Evolutionary conservation across 2,888 invertebrate species (phyloP).

Genomic region (Zygothrica quintamaculata): DNA sequence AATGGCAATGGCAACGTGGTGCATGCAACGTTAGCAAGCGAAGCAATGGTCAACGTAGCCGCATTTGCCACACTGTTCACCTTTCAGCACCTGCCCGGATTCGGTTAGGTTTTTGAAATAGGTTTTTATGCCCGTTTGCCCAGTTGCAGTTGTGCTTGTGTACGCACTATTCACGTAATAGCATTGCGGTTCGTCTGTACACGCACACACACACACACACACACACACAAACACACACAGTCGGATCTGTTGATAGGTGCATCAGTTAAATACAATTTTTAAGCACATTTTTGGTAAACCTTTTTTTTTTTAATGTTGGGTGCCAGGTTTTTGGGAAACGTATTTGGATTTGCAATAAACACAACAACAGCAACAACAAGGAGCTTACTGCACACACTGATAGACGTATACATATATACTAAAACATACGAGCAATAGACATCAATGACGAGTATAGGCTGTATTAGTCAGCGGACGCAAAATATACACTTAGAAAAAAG

Average conservation of each 20-base stretch:
- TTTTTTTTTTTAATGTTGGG: constrained; percentile 6
- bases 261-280: constrained; percentile 71
- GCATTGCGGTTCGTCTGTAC: constrained; percentile 67
- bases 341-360: constrained; percentile 40
- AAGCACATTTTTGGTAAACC: constrained; percentile 37
- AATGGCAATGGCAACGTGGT: constrained; percentile 5
- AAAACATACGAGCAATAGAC: neutral
- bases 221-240: constrained; percentile 12
- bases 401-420: neutral
- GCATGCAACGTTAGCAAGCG: constrained; percentile 36
- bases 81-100: constrained; percentile 61
- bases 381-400: constrained; percentile 25
- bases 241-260: constrained; percentile 47
- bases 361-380: constrained; percentile 15
- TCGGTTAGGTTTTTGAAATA: constrained; percentile 30
- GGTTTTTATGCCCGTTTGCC: constrained; percentile 36
- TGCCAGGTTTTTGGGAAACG: neutral
- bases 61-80: constrained; percentile 56
- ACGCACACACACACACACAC: constrained; percentile 13
- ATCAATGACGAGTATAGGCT: neutral
- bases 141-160: constrained; percentile 26
- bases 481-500: constrained; percentile 4
- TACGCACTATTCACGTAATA: constrained; percentile 69
- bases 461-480: neutral
- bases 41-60: constrained; percentile 40